Evolutionary conservation across 1,140 invertebrate genomes (phyloP).

Genomic region (Lordiphosa mommai): DNA sequence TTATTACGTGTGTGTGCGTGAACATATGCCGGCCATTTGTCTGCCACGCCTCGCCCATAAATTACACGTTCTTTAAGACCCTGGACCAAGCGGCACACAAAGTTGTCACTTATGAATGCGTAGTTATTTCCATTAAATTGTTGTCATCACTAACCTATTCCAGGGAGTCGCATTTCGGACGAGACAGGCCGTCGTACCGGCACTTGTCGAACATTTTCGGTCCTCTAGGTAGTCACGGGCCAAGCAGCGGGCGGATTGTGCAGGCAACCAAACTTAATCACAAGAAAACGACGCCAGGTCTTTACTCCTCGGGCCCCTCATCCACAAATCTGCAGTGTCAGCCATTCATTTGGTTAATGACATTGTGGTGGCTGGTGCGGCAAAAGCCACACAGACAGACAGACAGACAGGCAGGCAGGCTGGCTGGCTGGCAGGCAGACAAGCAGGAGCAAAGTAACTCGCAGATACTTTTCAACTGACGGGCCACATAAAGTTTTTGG

Average conservation of each 20-base stretch:
- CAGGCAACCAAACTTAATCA: conserved; percentile 59
- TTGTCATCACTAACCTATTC: conserved; percentile 64
- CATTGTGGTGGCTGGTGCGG: conserved; percentile 72
- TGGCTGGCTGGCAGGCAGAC: background rate
- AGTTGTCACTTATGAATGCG: conserved; percentile 77
- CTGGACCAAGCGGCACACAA: conserved; percentile 17
- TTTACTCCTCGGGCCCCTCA: background rate
- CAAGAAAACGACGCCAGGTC: conserved; percentile 61
- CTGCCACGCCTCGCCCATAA: conserved; percentile 72
- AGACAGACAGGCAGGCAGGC: conserved; percentile 1
- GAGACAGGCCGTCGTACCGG: conserved; percentile 2
- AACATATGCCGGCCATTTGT: conserved; percentile 71
- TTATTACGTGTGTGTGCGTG: conserved; percentile 46
- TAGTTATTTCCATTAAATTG: conserved; percentile 76
- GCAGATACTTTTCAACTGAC: conserved; percentile 58
- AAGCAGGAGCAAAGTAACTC: conserved; percentile 27
- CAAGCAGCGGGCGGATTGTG: background rate
- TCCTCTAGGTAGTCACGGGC: background rate
- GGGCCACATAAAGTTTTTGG: conserved; percentile 49
- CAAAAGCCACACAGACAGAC: conserved; percentile 52
- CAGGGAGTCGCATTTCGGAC: conserved; percentile 2
- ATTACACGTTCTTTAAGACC: conserved; percentile 63
- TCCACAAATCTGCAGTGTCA: conserved; percentile 65
- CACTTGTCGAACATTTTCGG: conserved; percentile 5
- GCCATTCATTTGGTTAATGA: conserved; percentile 76